Evolutionary conservation across 2,113 vertebrate species (phyloP).

Genomic region (Eptatretus burgeri): DNA sequence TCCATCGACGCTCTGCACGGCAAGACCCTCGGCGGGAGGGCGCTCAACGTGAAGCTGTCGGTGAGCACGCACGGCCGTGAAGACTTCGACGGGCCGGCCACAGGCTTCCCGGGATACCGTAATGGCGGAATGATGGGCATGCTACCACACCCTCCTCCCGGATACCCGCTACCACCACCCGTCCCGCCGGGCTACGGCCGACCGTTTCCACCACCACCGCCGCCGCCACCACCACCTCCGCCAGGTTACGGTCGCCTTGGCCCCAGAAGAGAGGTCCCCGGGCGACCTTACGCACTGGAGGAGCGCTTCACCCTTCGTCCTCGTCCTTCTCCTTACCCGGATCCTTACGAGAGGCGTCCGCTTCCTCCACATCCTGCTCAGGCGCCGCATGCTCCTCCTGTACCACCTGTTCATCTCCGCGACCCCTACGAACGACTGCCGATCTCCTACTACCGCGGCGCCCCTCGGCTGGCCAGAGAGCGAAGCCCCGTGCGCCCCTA

Average conservation of each 20-base stretch:
- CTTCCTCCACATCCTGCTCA: background rate
- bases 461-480: background rate
- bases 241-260: background rate
- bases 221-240: slow-evolving; percentile 10
- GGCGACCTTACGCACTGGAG: background rate
- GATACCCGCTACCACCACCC: slow-evolving; percentile 8
- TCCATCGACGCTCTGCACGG: slow-evolving; percentile 20
- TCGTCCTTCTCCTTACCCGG: background rate
- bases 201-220: slow-evolving; percentile 7
- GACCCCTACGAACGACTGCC: background rate
- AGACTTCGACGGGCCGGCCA: slow-evolving; percentile 13
- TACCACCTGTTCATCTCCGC: background rate
- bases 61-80: slow-evolving; percentile 16
- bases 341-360: background rate
- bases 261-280: background rate
- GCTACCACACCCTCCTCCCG: slow-evolving; percentile 7
- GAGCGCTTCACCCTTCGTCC: slow-evolving; percentile 10
- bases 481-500: slow-evolving; percentile 4
- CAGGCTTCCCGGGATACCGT: slow-evolving; percentile 12
- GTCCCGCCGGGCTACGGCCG: slow-evolving; percentile 9
- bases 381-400: background rate
- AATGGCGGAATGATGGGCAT: background rate
- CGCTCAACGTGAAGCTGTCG: slow-evolving; percentile 21
- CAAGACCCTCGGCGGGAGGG: slow-evolving; percentile 19
- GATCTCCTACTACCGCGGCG: background rate